Conservation (phyloP, 2,888 invertebrate genomes). For the Harpalus rubripes region DNA sequence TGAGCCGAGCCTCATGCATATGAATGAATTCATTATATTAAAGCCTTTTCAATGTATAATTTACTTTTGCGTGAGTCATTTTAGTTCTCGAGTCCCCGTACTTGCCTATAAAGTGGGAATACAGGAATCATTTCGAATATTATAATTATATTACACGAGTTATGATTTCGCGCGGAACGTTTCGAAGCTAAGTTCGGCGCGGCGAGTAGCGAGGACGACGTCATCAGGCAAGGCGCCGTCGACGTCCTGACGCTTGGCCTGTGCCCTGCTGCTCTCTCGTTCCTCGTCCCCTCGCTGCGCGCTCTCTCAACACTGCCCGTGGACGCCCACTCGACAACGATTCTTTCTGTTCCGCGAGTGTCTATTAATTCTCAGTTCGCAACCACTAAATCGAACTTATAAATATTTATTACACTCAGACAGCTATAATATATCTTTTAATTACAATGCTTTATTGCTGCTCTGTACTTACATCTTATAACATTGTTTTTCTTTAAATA, state of each 20-base stretch:
- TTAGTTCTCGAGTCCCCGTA: slow-evolving; percentile 75
- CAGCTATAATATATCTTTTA: slow-evolving; percentile 53
- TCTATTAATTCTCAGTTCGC: slow-evolving; percentile 51
- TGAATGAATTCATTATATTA: slow-evolving; percentile 84
- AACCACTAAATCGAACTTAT: slow-evolving; percentile 53
- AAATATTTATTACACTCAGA: slow-evolving; percentile 46
- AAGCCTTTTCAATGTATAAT: slow-evolving; percentile 84
- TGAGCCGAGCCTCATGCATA: slow-evolving; percentile 80
- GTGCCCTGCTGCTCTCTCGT: slow-evolving; percentile 1
- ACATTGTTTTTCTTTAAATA: slow-evolving; percentile 55
- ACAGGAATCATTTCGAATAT: slow-evolving; percentile 75
- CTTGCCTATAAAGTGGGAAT: slow-evolving; percentile 74
- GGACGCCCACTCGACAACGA: slow-evolving; percentile 31
- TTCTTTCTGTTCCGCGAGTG: slow-evolving; percentile 51
- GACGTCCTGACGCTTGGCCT: slow-evolving; percentile 39
- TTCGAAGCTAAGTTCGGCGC: slow-evolving; percentile 21
- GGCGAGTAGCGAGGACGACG: slow-evolving; percentile 10
- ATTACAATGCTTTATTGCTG: slow-evolving; percentile 51
- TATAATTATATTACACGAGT: slow-evolving; percentile 75
- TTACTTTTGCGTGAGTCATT: slow-evolving; percentile 84
- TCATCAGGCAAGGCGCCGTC: slow-evolving; percentile 35
- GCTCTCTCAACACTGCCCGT: slow-evolving; percentile 1
- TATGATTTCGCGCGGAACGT: slow-evolving; percentile 69
- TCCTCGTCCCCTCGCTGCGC: background rate
- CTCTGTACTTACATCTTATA: slow-evolving; percentile 50